These are phyloP conservation scores for Megalurothrips usitatus DNA, from an alignment of 2,888 invertebrate species.

Conservation along the genomic window DNA sequence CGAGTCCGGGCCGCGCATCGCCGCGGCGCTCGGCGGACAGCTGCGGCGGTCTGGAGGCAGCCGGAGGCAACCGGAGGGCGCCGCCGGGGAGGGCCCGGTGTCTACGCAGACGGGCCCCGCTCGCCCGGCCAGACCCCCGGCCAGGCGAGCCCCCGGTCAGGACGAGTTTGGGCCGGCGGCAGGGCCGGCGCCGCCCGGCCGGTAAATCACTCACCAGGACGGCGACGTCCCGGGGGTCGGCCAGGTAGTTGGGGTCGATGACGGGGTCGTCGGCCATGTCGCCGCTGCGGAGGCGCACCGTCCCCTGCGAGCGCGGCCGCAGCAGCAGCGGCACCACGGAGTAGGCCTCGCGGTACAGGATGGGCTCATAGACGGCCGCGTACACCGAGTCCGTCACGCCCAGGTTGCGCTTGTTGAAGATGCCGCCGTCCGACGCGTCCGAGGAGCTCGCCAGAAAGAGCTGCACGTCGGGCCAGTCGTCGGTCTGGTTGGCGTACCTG, in stretches of 20 bases:
- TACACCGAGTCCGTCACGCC: slow-evolving; percentile 64
- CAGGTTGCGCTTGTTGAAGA: slow-evolving; percentile 64
- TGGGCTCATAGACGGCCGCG: slow-evolving; percentile 64
- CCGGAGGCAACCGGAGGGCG: too few species aligned
- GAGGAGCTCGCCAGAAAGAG: slow-evolving; percentile 68
- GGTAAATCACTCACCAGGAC: slow-evolving; percentile 36
- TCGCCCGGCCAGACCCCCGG: background rate
- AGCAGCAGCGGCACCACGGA: slow-evolving; percentile 65
- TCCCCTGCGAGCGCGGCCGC: slow-evolving; percentile 68
- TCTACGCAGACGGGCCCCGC: background rate
- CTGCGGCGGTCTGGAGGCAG: too few species aligned
- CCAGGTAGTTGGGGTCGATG: slow-evolving; percentile 85
- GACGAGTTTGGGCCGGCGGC: too few species aligned
- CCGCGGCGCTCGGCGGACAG: background rate
- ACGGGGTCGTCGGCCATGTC: slow-evolving; percentile 69
- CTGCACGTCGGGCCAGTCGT: slow-evolving; percentile 77
- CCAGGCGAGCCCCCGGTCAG: background rate
- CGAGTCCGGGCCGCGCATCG: slow-evolving; percentile 42
- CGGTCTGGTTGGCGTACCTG: slow-evolving; percentile 56
- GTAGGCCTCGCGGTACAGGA: slow-evolving; percentile 64
- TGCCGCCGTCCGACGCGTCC: slow-evolving; percentile 72
- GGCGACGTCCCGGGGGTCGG: slow-evolving; percentile 64
- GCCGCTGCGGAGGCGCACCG: slow-evolving; percentile 59
- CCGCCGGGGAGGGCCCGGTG: too few species aligned
- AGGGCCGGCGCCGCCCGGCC: background rate